These are phyloP conservation scores for Spondyliosoma cantharus DNA, from an alignment of 2,797 vertebrate genomes.

Conservation along the genomic window DNA sequence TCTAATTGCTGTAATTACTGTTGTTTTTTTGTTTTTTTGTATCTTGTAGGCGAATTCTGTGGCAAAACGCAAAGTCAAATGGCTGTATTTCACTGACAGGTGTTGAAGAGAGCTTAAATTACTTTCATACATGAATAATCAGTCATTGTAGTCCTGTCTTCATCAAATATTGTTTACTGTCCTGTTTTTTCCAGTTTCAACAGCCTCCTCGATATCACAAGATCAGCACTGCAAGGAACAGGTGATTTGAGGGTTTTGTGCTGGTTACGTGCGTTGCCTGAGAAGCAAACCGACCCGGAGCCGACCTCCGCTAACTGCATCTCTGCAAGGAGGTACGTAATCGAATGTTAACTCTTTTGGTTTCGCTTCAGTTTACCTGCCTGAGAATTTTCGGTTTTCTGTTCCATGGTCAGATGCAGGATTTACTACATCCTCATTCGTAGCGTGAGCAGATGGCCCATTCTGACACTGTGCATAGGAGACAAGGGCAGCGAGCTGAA, in stretches of 20 bases:
- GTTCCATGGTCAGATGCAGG: constrained; percentile 28
- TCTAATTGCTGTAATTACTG: not conserved
- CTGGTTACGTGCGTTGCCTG: not conserved
- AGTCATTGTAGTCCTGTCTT: not conserved
- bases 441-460: not conserved
- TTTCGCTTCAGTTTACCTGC: not conserved
- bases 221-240: not conserved
- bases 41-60: constrained; percentile 4
- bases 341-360: not conserved
- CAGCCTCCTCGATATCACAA: constrained; percentile 30
- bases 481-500: constrained; percentile 5
- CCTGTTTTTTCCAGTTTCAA: constrained; percentile 27
- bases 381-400: constrained; percentile 3
- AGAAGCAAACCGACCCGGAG: not conserved
- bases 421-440: constrained; percentile 53
- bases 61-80: constrained; percentile 32
- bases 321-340: constrained; percentile 31
- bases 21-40: constrained; percentile 17
- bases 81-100: constrained; percentile 56
- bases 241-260: not conserved
- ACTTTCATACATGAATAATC: not conserved
- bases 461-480: constrained; percentile 20
- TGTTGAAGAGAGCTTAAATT: not conserved
- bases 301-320: constrained; percentile 1
- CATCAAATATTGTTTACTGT: not conserved